phyloP scores from a whole-genome alignment of 2,113 vertebrate species.

The Carettochelys insculpta region DNA sequence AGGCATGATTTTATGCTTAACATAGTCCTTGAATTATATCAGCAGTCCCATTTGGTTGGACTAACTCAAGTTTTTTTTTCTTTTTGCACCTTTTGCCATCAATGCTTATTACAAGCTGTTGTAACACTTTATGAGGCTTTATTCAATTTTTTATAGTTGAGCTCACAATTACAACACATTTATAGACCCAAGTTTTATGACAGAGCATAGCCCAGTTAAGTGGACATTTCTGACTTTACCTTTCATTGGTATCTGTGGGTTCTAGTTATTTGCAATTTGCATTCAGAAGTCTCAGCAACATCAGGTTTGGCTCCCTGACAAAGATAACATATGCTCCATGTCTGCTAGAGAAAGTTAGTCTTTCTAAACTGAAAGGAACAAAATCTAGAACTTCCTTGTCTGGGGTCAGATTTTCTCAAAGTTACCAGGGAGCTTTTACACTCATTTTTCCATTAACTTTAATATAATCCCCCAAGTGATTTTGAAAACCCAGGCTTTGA shows the following conservation, averaged over 20 bases:
- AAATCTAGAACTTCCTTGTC: not conserved
- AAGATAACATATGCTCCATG: not conserved
- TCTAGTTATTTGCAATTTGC: not conserved
- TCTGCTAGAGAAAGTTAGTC: not conserved
- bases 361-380: not conserved
- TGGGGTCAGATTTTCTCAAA: not conserved
- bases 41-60: not conserved
- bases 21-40: not conserved
- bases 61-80: not conserved
- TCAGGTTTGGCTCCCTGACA: not conserved
- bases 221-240: not conserved
- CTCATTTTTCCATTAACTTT: not conserved
- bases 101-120: not conserved
- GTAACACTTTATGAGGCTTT: not conserved
- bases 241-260: not conserved
- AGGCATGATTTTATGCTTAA: not conserved
- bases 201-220: not conserved
- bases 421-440: not conserved
- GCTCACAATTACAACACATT: not conserved
- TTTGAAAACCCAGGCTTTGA: not conserved
- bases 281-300: not conserved
- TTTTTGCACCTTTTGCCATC: not conserved
- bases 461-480: not conserved
- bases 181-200: not conserved
- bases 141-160: not conserved